Evolutionary conservation across 2,888 invertebrate species (phyloP).

Genomic region (Sarcophaga subvicina): DNA sequence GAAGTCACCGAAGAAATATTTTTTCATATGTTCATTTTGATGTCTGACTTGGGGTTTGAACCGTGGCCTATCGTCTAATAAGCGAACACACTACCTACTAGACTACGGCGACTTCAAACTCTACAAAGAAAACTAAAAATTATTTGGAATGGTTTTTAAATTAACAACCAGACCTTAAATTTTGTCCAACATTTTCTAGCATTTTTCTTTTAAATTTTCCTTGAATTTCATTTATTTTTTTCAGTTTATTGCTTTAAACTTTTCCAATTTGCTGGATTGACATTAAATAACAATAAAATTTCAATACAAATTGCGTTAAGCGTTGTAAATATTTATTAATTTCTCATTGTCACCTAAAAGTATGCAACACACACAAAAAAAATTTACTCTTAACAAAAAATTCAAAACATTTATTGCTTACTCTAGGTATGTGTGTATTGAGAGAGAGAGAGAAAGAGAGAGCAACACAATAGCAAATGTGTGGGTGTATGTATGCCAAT

Average conservation of each 20-base stretch:
- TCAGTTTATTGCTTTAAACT: neutral
- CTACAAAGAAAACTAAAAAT: too few species aligned
- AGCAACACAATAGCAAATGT: neutral
- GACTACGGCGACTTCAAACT: too few species aligned
- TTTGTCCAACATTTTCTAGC: neutral
- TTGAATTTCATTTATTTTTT: neutral
- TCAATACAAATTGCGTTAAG: neutral
- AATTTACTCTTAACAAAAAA: neutral
- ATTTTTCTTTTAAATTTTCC: neutral
- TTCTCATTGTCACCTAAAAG: slow-evolving; percentile 41
- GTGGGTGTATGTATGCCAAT: neutral
- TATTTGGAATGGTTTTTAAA: too few species aligned
- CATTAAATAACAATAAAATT: neutral
- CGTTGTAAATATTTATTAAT: slow-evolving; percentile 20
- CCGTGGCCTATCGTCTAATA: too few species aligned
- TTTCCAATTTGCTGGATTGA: neutral
- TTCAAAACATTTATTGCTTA: slow-evolving; percentile 13
- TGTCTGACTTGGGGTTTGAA: too few species aligned
- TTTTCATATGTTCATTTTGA: too few species aligned
- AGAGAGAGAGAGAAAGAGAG: neutral
- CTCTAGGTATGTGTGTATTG: neutral
- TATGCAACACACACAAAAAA: slow-evolving; percentile 23
- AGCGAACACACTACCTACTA: too few species aligned
- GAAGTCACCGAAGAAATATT: too few species aligned
- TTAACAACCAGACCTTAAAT: neutral